These are phyloP conservation scores for Perca fluviatilis DNA, from an alignment of 2,113 vertebrate species.

Conservation along the genomic window DNA sequence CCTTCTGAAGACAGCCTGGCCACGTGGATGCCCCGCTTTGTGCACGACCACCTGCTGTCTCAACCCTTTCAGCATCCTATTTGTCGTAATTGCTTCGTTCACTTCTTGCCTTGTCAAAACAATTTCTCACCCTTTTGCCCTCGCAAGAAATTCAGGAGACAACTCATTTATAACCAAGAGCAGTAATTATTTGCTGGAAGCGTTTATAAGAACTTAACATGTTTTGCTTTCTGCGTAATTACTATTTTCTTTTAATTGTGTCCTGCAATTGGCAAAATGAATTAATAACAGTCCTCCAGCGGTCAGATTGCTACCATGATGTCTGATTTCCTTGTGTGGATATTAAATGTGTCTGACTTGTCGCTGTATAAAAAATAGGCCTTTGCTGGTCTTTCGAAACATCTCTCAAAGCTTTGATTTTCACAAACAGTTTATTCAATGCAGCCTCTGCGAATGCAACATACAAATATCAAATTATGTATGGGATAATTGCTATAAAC, in stretches of 20 bases:
- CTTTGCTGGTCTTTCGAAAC: slow-evolving; percentile 9
- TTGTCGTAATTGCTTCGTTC: slow-evolving; percentile 69
- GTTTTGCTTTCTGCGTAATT: slow-evolving; percentile 64
- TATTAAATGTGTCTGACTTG: slow-evolving; percentile 27
- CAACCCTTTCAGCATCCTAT: slow-evolving; percentile 53
- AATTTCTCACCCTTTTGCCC: slow-evolving; percentile 49
- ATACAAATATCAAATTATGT: slow-evolving; percentile 1
- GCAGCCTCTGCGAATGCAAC: not conserved
- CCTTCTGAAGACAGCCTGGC: not conserved
- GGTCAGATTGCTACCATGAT: slow-evolving; percentile 37
- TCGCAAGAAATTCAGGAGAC: slow-evolving; percentile 60
- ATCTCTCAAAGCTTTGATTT: not conserved
- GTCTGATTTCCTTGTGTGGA: slow-evolving; percentile 26
- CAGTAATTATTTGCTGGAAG: slow-evolving; percentile 73
- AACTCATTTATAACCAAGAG: slow-evolving; percentile 68
- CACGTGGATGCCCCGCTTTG: slow-evolving; percentile 2
- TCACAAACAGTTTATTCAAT: not conserved
- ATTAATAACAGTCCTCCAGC: slow-evolving; percentile 64
- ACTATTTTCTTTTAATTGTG: slow-evolving; percentile 54
- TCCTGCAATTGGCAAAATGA: slow-evolving; percentile 67
- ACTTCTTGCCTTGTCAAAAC: slow-evolving; percentile 65
- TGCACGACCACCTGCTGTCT: slow-evolving; percentile 54
- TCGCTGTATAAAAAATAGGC: not conserved
- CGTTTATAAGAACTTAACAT: slow-evolving; percentile 56
- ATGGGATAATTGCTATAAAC: not conserved